Evolutionary conservation across 1,140 invertebrate species (phyloP), one percentile per base, ranked within the genome.

Genomic region (Zaprionus kolodkinae): DNA sequence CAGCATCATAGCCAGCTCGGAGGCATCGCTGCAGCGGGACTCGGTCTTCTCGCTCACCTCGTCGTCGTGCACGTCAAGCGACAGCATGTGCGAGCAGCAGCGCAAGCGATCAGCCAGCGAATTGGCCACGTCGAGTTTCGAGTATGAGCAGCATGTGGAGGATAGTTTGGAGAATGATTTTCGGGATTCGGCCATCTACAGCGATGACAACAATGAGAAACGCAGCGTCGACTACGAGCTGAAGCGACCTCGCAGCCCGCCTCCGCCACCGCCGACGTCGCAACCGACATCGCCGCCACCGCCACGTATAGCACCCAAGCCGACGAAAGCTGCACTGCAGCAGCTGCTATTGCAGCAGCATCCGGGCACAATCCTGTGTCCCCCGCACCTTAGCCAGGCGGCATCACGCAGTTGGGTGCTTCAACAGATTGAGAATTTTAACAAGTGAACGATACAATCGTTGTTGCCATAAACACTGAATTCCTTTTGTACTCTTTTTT

Each of bases 141-240:
- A 91, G 59, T 93, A 93, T 25, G 91, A 85, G 78, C 92, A 86
- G 69, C 89, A 79, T 30, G 93, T 89, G 57, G 92, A 85, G 90
- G 92, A 84, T 11, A 88, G 66, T 45, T 66, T 90, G 74, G 93
- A 91, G 86, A 94, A 94, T 81, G 95, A 95, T 63, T 96, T 96
- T 83, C 94, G 96, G 80, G 96, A 97, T 91, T 97, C 96, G 81
- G 96, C 96, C 78, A 96, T 97, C 86, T 97, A 97, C 81, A 97
- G 96, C 60, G 96, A 97, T 77, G 94, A 93, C 17, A 95, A 93
- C n/a, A 95, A 95, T 94, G 95, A 67, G 59, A 91, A 83, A 52
- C 84, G 87, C 15, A 79, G 69, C 40, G 27, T 15, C 0, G 86
- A 91, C 30, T 77, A 75, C 15, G 81, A 91, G 4, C 27, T 71